Conservation (phyloP, 2,113 vertebrate genomes). For the Thymallus thymallus region DNA sequence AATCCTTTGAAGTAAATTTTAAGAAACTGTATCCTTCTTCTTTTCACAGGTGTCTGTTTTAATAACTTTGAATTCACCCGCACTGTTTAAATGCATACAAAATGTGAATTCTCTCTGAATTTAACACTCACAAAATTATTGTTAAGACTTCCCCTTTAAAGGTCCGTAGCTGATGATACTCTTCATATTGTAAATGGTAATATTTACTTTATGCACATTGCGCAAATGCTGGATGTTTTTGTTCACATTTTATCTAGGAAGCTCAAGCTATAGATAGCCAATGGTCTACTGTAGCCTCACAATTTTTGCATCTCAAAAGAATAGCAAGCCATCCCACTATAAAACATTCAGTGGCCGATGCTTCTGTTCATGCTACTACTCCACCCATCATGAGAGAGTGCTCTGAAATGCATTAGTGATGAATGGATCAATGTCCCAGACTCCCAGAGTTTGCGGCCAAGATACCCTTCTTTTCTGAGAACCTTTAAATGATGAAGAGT, state of each 20-base stretch:
- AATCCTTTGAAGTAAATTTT: conserved; percentile 32
- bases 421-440: background rate
- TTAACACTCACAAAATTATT: background rate
- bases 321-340: background rate
- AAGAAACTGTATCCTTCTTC: conserved; percentile 13
- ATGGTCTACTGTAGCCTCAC: background rate
- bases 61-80: conserved; percentile 16
- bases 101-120: background rate
- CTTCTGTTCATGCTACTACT: background rate
- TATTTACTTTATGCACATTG: too few species aligned
- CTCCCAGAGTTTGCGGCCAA: background rate
- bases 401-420: conserved; percentile 1
- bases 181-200: background rate
- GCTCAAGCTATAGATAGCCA: background rate
- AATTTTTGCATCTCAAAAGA: conserved; percentile 3
- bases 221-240: too few species aligned
- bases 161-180: background rate
- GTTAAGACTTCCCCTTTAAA: background rate
- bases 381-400: background rate
- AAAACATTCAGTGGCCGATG: conserved; percentile 7
- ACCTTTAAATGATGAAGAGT: background rate
- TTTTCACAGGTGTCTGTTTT: conserved; percentile 31
- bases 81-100: background rate
- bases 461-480: background rate
- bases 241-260: too few species aligned